These are phyloP conservation scores for Callosobruchus maculatus DNA, from an alignment of 2,888 invertebrate species.

Conservation along the genomic window DNA sequence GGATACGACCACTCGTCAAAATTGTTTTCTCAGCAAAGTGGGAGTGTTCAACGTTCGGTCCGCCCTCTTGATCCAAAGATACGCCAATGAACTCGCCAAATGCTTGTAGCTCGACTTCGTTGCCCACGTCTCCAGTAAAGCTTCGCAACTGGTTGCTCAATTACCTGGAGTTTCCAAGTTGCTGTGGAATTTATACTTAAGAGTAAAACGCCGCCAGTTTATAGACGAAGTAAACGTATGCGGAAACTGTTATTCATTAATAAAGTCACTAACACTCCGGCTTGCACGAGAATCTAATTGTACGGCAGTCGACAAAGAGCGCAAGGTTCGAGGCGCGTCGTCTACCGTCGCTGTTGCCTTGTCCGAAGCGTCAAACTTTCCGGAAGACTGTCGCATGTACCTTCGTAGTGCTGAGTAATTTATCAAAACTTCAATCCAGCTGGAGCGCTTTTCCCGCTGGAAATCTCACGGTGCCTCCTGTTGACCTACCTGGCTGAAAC, in stretches of 20 bases:
- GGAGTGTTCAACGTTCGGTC: no score
- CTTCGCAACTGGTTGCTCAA: background rate
- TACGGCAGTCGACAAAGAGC: background rate
- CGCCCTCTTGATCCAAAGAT: no score
- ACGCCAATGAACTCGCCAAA: no score
- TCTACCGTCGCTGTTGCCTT: background rate
- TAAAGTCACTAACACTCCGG: slow-evolving; percentile 3
- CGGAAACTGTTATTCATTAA: slow-evolving; percentile 5
- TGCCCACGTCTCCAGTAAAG: background rate
- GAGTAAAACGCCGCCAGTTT: background rate
- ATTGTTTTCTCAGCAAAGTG: no score
- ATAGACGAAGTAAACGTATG: background rate
- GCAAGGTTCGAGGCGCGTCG: background rate
- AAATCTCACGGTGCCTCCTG: background rate
- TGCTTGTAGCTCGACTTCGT: no score
- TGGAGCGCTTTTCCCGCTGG: background rate
- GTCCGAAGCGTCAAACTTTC: background rate
- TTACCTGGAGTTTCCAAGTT: background rate
- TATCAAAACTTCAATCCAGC: background rate
- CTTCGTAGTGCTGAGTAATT: background rate
- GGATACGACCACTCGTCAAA: no score
- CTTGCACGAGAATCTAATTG: slow-evolving; percentile 2
- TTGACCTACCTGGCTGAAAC: background rate
- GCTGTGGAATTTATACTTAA: background rate
- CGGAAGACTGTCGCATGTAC: background rate